phyloP scores from a whole-genome alignment of 2,797 vertebrate genomes.

The Phalanger gymnotis region DNA sequence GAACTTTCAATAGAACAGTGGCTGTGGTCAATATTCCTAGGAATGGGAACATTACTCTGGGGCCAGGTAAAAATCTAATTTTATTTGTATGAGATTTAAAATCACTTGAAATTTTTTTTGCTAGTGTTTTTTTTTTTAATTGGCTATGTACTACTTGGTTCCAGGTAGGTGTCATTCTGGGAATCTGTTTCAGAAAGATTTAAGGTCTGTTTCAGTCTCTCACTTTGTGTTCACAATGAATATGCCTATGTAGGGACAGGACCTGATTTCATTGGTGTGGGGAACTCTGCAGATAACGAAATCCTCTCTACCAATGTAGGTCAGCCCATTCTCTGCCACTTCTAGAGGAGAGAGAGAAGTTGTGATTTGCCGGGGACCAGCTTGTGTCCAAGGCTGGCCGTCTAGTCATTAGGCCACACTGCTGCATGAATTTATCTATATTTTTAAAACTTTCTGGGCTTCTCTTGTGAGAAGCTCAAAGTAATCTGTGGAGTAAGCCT shows the following conservation, averaged over 20 bases:
- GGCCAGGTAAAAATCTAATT: slow-evolving; percentile 92
- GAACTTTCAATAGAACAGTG: slow-evolving; percentile 88
- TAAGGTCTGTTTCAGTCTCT: slow-evolving; percentile 9
- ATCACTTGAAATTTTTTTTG: slow-evolving; percentile 26
- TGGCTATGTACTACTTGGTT: slow-evolving; percentile 46
- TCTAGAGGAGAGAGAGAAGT: not conserved
- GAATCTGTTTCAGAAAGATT: not conserved
- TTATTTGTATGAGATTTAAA: slow-evolving; percentile 73
- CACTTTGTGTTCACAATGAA: not conserved
- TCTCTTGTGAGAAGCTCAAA: not conserved
- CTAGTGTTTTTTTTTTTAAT: slow-evolving; percentile 44
- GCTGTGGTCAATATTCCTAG: slow-evolving; percentile 90
- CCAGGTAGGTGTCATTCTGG: slow-evolving; percentile 39
- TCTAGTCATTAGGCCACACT: not conserved
- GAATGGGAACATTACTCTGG: slow-evolving; percentile 96
- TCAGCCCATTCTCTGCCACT: not conserved
- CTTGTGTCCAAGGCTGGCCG: not conserved
- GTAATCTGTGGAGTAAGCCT: not conserved
- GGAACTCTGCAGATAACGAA: not conserved
- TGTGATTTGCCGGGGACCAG: not conserved
- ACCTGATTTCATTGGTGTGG: not conserved
- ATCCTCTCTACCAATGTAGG: not conserved
- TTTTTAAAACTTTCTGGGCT: not conserved
- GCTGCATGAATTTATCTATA: not conserved
- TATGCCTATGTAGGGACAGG: not conserved